Evolutionary conservation across 2,113 vertebrate species (phyloP).

Genomic region (Sphyrna mokarran): DNA sequence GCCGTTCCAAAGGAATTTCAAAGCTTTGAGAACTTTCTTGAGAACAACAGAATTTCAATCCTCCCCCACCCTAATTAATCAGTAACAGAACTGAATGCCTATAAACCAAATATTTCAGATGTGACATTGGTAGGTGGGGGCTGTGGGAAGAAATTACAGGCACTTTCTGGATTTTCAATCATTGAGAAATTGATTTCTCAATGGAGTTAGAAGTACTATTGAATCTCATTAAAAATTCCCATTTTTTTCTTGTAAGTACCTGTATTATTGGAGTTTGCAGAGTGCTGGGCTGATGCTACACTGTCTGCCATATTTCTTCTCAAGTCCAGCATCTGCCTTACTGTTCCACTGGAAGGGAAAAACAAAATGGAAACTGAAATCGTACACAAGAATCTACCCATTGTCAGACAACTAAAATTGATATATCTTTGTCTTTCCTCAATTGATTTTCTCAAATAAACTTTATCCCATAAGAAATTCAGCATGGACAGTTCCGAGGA

Average conservation of each 20-base stretch:
- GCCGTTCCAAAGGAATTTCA: too few relatives aligned
- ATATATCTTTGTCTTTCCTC: neutral
- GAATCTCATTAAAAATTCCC: neutral
- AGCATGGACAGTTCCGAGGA: neutral
- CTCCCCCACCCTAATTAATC: neutral
- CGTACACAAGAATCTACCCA: neutral
- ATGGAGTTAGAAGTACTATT: neutral
- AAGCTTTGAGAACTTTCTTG: neutral
- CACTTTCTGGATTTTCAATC: neutral
- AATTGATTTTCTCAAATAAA: neutral
- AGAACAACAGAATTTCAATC: neutral
- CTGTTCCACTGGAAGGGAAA: slow-evolving; percentile 14
- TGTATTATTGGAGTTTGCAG: slow-evolving; percentile 10
- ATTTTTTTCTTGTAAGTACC: neutral
- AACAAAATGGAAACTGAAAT: neutral
- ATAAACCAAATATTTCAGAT: neutral
- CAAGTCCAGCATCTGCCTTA: slow-evolving; percentile 33
- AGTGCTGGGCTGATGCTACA: neutral
- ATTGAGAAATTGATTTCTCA: neutral
- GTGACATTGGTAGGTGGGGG: neutral
- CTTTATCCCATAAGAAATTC: neutral
- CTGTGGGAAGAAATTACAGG: neutral
- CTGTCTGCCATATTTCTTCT: slow-evolving; percentile 31
- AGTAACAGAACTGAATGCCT: neutral
- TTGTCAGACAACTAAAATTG: neutral